These are phyloP conservation scores for Globodera rostochiensis DNA, from an alignment of 1,140 invertebrate genomes.

Conservation along the genomic window DNA sequence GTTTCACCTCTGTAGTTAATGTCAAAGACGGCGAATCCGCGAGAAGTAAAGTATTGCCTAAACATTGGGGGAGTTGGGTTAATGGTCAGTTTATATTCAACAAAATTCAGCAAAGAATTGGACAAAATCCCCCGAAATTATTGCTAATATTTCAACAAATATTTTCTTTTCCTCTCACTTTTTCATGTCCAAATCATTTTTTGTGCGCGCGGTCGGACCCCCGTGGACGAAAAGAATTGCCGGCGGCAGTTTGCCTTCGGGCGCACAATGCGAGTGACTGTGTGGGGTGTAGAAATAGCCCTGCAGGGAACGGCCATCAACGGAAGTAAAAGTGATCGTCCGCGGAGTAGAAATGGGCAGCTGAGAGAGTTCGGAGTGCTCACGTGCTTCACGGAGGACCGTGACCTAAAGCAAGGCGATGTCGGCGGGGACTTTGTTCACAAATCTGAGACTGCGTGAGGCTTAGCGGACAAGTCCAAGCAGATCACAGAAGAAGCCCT, in stretches of 20 bases:
- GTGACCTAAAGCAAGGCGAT: constrained; percentile 15
- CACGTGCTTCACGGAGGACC: constrained; percentile 26
- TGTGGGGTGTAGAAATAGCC: constrained; percentile 36
- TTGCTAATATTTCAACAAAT: no score
- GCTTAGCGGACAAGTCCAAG: constrained; percentile 4
- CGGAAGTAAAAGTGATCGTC: constrained; percentile 6
- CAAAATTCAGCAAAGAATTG: no score
- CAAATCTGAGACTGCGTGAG: not conserved
- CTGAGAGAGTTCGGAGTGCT: constrained; percentile 13
- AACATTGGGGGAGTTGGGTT: not conserved
- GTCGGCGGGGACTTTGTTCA: not conserved
- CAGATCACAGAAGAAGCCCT: constrained; percentile 20
- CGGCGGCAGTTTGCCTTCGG: constrained; percentile 29
- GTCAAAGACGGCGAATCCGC: constrained; percentile 39
- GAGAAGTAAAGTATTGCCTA: constrained; percentile 29
- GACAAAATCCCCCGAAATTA: no score
- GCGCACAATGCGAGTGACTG: not conserved
- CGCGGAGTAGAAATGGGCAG: constrained; percentile 18
- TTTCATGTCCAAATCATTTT: constrained; percentile 32
- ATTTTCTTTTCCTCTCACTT: not conserved
- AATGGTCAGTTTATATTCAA: no score
- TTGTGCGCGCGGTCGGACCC: constrained; percentile 31
- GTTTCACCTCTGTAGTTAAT: constrained; percentile 34
- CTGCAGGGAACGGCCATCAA: constrained; percentile 23
- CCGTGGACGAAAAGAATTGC: constrained; percentile 29